Evolutionary conservation across 2,113 vertebrate species (phyloP).

Genomic region (Gobius niger): DNA sequence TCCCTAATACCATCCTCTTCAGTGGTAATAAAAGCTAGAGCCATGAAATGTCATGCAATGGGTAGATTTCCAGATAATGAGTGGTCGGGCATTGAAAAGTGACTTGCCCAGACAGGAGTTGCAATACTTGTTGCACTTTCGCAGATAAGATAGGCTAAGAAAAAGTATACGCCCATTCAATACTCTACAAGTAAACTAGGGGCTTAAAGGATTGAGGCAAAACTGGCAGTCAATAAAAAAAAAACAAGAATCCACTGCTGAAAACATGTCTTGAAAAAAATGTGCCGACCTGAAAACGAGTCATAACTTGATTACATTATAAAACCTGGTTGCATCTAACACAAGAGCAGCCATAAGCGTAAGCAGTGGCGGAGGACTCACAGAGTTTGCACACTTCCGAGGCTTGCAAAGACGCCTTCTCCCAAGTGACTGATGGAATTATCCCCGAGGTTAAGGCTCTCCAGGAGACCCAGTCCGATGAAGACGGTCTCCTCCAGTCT

Average conservation of each 20-base stretch:
- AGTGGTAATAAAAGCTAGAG: too few relatives aligned
- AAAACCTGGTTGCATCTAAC: neutral
- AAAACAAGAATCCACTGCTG: conserved; percentile 41
- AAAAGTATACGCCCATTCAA: too few relatives aligned
- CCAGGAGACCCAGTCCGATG: conserved; percentile 84
- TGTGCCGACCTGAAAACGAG: conserved; percentile 35
- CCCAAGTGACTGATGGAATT: conserved; percentile 91
- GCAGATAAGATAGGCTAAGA: too few relatives aligned
- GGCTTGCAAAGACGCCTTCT: conserved; percentile 88
- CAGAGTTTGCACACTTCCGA: conserved; percentile 86
- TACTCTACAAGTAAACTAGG: too few relatives aligned
- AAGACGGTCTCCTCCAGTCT: conserved; percentile 92
- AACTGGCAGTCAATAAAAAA: conserved; percentile 13
- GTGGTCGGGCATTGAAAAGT: neutral
- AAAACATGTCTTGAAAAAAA: too few relatives aligned
- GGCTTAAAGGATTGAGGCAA: conserved; percentile 5
- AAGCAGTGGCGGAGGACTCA: conserved; percentile 73
- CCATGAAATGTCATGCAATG: neutral
- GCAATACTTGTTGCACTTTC: neutral
- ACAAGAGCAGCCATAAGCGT: neutral
- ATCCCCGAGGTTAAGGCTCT: conserved; percentile 89
- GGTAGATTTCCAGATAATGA: neutral
- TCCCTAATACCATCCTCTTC: too few relatives aligned
- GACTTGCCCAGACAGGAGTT: neutral
- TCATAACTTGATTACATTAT: conserved; percentile 21